A percentile compares a stretch with the other conserved stretches of the same genome.
These are phyloP conservation scores for Idaea straminata DNA, from an alignment of 2,888 invertebrate genomes.

Conservation along the genomic window DNA sequence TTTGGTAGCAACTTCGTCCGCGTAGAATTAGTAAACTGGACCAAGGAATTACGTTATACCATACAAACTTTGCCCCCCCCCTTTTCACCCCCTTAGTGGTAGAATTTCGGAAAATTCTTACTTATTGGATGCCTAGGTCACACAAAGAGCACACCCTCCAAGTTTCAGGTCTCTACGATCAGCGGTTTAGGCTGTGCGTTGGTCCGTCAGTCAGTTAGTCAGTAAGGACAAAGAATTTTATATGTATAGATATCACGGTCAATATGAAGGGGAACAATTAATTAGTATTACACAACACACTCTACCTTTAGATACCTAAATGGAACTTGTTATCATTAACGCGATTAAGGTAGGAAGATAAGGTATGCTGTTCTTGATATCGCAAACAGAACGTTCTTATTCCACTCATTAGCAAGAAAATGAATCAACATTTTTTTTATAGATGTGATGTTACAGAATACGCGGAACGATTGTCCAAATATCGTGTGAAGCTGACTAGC, in stretches of 20 bases:
- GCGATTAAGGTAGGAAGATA: slow-evolving; percentile 52
- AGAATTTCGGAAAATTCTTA: no score
- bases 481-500: slow-evolving; percentile 33
- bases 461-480: slow-evolving; percentile 14
- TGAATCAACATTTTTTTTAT: slow-evolving; percentile 27
- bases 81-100: no score
- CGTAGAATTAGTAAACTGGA: no score
- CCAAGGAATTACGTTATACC: no score
- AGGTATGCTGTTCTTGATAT: slow-evolving; percentile 43
- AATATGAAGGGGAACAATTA: slow-evolving; percentile 21
- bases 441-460: slow-evolving; percentile 15
- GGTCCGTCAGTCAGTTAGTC: no score
- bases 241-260: slow-evolving; percentile 18
- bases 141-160: no score
- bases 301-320: slow-evolving; percentile 31
- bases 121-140: no score
- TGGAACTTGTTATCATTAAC: slow-evolving; percentile 46
- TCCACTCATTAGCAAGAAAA: slow-evolving; percentile 24
- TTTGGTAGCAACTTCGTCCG: no score
- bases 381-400: slow-evolving; percentile 31
- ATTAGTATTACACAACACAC: slow-evolving; percentile 35
- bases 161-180: no score
- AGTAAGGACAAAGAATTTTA: no score
- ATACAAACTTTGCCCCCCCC: no score
- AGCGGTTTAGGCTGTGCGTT: no score